Evolutionary conservation across 2,113 vertebrate genomes (phyloP).

Genomic region (Camelus bactrianus): DNA sequence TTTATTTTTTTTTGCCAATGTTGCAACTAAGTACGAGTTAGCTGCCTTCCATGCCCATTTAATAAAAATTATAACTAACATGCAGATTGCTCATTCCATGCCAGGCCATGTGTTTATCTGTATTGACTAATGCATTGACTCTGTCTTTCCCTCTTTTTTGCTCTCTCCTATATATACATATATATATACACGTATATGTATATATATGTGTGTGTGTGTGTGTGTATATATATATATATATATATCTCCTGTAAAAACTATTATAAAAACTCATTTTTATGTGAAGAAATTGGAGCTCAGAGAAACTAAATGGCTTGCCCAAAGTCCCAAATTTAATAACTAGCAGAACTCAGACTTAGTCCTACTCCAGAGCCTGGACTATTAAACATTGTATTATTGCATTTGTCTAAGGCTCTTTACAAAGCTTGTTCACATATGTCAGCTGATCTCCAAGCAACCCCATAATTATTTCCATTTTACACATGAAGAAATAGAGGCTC

Average conservation of each 20-base stretch:
- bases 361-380: neutral
- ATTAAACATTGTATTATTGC: slow-evolving; percentile 2
- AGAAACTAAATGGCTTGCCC: neutral
- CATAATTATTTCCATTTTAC: slow-evolving; percentile 45
- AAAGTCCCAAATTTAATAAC: neutral
- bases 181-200: neutral
- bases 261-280: neutral
- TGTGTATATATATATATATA: neutral
- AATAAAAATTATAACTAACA: neutral
- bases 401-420: slow-evolving; percentile 12
- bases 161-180: neutral
- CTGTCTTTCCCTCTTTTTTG: neutral
- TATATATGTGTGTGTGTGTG: neutral
- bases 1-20: neutral
- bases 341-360: slow-evolving; percentile 14
- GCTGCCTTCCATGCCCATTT: neutral
- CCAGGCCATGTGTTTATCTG: neutral
- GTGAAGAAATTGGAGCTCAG: slow-evolving; percentile 18
- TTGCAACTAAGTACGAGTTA: neutral
- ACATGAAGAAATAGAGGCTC: neutral
- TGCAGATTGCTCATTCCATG: neutral
- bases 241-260: neutral
- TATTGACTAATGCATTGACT: neutral
- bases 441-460: neutral
- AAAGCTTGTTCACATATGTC: neutral